Evolutionary conservation across 2,113 vertebrate species (phyloP), one percentile per base, ranked within the genome.

Genomic region (Petrocephalus microphthalmus): DNA sequence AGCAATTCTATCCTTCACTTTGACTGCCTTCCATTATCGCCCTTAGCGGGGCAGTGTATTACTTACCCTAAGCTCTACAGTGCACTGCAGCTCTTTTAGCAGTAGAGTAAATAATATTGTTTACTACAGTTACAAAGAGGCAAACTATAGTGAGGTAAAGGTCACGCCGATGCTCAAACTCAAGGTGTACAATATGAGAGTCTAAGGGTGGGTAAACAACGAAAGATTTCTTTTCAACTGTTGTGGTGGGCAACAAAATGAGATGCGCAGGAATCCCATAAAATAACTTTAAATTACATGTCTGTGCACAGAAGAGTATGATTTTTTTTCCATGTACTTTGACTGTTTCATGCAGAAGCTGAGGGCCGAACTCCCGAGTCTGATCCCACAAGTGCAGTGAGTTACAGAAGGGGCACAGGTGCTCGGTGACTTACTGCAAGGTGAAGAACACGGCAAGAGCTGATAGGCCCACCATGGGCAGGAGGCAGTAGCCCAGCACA

Each of bases 401-500:
- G 71, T 74, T 11, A 37, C 67, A n/a, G 60, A 25, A 67, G 22
- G 22, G 10, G 60, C 15, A 67, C 74, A 52, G 47, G 15, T 33
- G 86, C 13, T 7, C 17, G 33, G 20, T 57, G 90, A 96, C 96
- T 96, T 95, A 97, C 96, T 94, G 95, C 71, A 97, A 78, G 0
- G 96, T 95, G 90, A 95, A 95, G 91, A 96, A 0, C 0, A 94
- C 53, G 1, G 96, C 94, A 57, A 92, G 90, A 67, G 92, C 90
- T 64, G 96, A 96, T 19, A 96, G 92, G 89, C 96, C 94, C 89
- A 96, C 93, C 95, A 96, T 95, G 60, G 96, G 96, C 20, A 96
- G 94, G 89, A 96, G 93, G 91, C 96, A 95, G 82, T 96, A 96
- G 4, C 96, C 96, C 89, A 96, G 90, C 2, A 96, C 95, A 37